Conservation (phyloP, 1,140 invertebrate genomes). For the Cherax quadricarinatus region DNA sequence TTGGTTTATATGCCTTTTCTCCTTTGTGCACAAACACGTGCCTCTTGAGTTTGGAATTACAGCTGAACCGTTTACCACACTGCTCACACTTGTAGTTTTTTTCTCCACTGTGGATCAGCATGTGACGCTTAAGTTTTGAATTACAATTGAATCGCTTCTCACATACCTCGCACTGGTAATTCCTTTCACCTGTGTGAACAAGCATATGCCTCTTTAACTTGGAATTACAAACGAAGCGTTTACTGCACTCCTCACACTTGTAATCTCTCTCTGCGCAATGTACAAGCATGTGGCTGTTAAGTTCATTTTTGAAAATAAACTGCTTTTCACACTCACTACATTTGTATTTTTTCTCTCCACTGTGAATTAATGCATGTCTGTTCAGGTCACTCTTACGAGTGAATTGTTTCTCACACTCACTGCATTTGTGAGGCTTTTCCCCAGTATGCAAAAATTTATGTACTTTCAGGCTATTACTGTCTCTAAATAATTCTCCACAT, state of each 20-base stretch:
- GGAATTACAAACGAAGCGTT: conserved; percentile 50
- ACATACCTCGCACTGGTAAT: conserved; percentile 38
- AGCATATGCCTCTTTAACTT: conserved; percentile 50
- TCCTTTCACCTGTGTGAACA: conserved; percentile 42
- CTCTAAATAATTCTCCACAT: conserved; percentile 20
- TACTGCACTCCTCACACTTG: conserved; percentile 44
- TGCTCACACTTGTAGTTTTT: conserved; percentile 44
- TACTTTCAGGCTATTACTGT: conserved; percentile 1
- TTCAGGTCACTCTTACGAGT: conserved; percentile 42
- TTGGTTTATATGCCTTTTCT: neutral
- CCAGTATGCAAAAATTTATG: conserved; percentile 38
- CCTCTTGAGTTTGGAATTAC: conserved; percentile 49
- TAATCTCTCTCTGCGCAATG: conserved; percentile 44
- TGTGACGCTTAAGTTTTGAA: conserved; percentile 49
- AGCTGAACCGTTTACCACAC: conserved; percentile 43
- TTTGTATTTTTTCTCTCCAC: conserved; percentile 20
- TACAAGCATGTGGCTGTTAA: conserved; percentile 49
- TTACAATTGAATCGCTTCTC: conserved; percentile 44
- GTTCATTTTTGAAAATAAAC: conserved; percentile 45
- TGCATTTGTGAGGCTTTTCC: conserved; percentile 41
- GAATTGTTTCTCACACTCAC: conserved; percentile 41
- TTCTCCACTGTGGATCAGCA: conserved; percentile 47
- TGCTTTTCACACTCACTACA: conserved; percentile 32
- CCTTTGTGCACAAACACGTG: conserved; percentile 40
- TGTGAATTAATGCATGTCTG: conserved; percentile 24